These are phyloP conservation scores for Anthopleura sola DNA, from an alignment of 64 coral and sea anemone genomes.

Conservation along the genomic window DNA sequence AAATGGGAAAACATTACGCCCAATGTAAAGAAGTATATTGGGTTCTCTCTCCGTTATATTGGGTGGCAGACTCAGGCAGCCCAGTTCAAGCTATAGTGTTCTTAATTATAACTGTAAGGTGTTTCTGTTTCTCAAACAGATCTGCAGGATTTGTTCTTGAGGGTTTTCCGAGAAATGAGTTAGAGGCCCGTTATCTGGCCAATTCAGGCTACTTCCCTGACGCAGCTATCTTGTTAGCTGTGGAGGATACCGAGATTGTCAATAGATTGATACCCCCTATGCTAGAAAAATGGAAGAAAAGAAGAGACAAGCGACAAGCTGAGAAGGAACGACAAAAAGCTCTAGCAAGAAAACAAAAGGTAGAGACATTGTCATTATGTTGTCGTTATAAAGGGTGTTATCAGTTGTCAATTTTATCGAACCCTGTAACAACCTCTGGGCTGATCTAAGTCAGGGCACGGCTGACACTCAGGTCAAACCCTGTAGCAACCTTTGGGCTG, in stretches of 20 bases:
- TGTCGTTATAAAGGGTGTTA: too few species aligned
- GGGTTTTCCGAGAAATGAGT: constrained; percentile 76
- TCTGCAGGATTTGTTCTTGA: constrained; percentile 90
- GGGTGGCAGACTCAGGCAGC: too few species aligned
- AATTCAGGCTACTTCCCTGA: constrained; percentile 76
- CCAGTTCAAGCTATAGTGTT: too few species aligned
- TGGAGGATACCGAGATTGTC: constrained; percentile 88
- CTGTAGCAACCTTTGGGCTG: neutral
- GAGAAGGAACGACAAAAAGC: constrained; percentile 80
- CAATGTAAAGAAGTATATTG: too few species aligned
- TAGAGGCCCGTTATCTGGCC: constrained; percentile 72
- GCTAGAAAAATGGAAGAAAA: constrained; percentile 84
- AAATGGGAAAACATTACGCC: too few species aligned
- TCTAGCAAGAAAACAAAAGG: constrained; percentile 69
- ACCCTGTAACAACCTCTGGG: neutral
- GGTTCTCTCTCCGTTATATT: too few species aligned
- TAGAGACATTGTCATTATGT: neutral
- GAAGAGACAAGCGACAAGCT: constrained; percentile 80
- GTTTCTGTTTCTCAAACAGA: constrained; percentile 21
- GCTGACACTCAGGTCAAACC: too few species aligned
- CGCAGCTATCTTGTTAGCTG: constrained; percentile 59
- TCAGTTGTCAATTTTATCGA: too few species aligned
- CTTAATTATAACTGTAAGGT: neutral
- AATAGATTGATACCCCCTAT: constrained; percentile 75
- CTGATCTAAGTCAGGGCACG: neutral